Conservation (phyloP, 2,888 invertebrate genomes). For the Ectemnius cavifrons region DNA sequence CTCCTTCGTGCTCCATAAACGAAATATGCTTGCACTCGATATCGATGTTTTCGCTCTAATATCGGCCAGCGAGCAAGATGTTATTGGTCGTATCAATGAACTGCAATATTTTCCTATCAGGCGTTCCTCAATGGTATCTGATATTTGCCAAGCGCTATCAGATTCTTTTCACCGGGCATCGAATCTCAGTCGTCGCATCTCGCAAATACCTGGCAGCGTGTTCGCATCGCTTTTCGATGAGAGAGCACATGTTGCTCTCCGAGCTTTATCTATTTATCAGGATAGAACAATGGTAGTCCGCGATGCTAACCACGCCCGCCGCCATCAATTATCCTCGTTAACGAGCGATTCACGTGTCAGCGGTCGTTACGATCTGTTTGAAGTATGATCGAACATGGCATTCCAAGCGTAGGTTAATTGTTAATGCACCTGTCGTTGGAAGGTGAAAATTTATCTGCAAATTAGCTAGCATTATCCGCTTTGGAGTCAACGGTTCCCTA, state of each 20-base stretch:
- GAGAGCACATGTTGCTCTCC: slow-evolving; percentile 29
- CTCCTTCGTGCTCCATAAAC: background rate
- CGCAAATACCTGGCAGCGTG: background rate
- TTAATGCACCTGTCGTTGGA: background rate
- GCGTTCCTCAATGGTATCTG: no score
- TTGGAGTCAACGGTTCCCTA: background rate
- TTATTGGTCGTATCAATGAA: background rate
- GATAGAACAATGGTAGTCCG: background rate
- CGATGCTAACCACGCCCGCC: background rate
- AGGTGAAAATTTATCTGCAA: background rate
- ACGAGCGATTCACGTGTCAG: slow-evolving; percentile 15
- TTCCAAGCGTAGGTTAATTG: background rate
- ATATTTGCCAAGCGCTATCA: background rate
- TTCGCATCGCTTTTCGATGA: background rate
- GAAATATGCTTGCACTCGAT: slow-evolving; percentile 2
- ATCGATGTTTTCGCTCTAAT: background rate
- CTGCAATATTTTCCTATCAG: background rate
- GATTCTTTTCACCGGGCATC: background rate
- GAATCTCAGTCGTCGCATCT: background rate
- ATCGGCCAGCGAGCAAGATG: background rate
- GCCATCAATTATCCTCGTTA: slow-evolving; percentile 13
- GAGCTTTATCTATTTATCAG: background rate
- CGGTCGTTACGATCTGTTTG: slow-evolving; percentile 18
- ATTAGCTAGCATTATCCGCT: background rate
- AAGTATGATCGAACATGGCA: background rate